phyloP scores from a whole-genome alignment of 2,888 invertebrate species.

The Phrixothrix hirtus region DNA sequence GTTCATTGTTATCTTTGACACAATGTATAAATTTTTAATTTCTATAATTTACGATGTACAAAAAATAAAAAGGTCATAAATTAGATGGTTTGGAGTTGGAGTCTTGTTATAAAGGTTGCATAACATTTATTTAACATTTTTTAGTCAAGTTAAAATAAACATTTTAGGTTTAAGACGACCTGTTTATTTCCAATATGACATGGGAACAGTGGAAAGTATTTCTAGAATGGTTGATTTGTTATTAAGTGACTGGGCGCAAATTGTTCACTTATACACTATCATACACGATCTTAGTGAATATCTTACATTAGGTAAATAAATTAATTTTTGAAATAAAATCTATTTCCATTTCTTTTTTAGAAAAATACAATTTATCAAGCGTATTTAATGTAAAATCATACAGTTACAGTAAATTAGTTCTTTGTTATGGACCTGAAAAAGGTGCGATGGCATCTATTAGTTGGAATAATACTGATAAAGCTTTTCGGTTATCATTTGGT shows the following conservation, averaged over 20 bases:
- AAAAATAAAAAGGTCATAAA: no score
- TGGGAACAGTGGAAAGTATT: slow-evolving; percentile 79
- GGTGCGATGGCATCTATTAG: slow-evolving; percentile 82
- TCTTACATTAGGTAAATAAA: slow-evolving; percentile 71
- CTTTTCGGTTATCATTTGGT: slow-evolving; percentile 78
- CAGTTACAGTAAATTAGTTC: slow-evolving; percentile 85
- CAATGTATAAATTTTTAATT: no score
- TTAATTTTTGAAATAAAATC: no score
- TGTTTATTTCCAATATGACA: slow-evolving; percentile 88
- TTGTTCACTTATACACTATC: slow-evolving; percentile 85
- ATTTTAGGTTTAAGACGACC: slow-evolving; percentile 75
- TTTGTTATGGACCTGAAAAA: slow-evolving; percentile 86
- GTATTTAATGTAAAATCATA: slow-evolving; percentile 87
- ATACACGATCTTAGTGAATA: slow-evolving; percentile 83
- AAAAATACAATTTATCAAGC: slow-evolving; percentile 67
- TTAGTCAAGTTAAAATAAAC: background rate
- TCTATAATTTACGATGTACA: no score
- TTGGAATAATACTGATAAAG: slow-evolving; percentile 74
- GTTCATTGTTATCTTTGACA: no score
- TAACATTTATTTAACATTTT: no score
- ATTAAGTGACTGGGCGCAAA: slow-evolving; percentile 90
- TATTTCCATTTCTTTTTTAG: no score
- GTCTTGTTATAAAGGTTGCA: no score
- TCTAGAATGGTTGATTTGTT: slow-evolving; percentile 82
- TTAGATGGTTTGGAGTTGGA: no score